These are phyloP conservation scores for Whitmania pigra DNA, from an alignment of 1,140 invertebrate genomes.

Conservation along the genomic window DNA sequence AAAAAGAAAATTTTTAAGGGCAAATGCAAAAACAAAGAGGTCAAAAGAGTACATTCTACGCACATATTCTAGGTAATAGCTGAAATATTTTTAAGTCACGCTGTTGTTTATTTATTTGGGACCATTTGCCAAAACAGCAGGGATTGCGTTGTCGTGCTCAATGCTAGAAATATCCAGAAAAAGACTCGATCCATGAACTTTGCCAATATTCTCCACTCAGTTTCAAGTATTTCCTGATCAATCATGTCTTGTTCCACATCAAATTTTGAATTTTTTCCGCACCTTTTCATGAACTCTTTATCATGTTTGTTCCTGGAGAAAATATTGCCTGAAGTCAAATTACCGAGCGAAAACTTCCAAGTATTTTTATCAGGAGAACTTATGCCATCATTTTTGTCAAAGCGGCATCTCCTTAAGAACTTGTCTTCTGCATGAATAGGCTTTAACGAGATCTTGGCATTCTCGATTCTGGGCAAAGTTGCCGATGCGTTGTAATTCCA, in stretches of 20 bases:
- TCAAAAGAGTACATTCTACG: no score
- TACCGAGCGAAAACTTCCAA: neutral
- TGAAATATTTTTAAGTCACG: no score
- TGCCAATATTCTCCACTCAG: conserved; percentile 26
- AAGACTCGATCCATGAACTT: conserved; percentile 25
- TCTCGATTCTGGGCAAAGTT: neutral
- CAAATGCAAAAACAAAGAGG: no score
- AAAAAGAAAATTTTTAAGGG: no score
- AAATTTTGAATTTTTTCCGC: neutral
- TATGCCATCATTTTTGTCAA: conserved; percentile 9
- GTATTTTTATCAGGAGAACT: neutral
- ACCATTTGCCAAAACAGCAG: conserved; percentile 21
- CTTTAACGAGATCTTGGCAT: no score
- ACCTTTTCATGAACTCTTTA: neutral
- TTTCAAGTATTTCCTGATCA: conserved; percentile 15
- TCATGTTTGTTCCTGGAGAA: no score
- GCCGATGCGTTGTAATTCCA: conserved; percentile 12
- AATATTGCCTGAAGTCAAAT: no score
- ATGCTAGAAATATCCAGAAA: conserved; percentile 26
- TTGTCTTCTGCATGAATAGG: no score
- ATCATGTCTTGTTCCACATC: neutral
- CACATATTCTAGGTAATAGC: no score
- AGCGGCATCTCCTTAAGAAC: no score
- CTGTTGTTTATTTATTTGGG: conserved; percentile 1
- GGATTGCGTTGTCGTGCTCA: conserved; percentile 18